Base-by-base conservation (phyloP, 2,113 vertebrate genomes). In the Grammomys dolichurus region DNA sequence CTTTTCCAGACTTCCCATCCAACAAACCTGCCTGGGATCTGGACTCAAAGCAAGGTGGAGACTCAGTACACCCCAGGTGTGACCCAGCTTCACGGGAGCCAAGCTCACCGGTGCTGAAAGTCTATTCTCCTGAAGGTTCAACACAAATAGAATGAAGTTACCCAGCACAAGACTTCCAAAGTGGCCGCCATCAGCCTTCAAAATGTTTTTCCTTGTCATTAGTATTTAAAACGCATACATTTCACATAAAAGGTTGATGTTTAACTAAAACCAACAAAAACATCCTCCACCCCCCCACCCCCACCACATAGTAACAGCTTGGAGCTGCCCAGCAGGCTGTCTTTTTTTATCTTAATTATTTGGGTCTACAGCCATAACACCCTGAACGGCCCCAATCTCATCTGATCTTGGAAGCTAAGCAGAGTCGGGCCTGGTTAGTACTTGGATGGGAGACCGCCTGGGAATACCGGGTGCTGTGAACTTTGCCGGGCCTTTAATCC, bases 171-270 rank as follows among this genome's bases (percentile, higher is more conserved):
- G 92, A 56, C 19, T 60, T 58, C 33, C 91, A 33, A 69, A 70
- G 56, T 28, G 81, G 36, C 43, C 43, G 26, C 0, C 56, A 11
- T 46, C 3, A 77, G 56, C 51, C 33, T 86, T 16, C 70, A 26
- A 46, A 77, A n/a, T 9, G 20, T 17, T 69, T 54, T 91, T 14
- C 9, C 36, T 54, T 56, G 56, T 73, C 54, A 33, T 48, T 8
- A 36, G 20, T 51, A 91, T 46, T 91, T 90, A 60, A 82, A 92
- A 73, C 36, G 75, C 60, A 12, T 63, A 78, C n/a, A 84, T 73
- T 84, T 77, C 86, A 90, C 75, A 73, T n/a, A 86, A 33, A 94
- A 65, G 80, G 54, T 70, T 56, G 16, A 89, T 78, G 63, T 95
- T 13, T 19, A 84, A 69, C 36, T 77, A 24, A 22, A 72, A 43